Evolutionary conservation across 2,113 vertebrate genomes (phyloP).

Genomic region (Tyto alba): DNA sequence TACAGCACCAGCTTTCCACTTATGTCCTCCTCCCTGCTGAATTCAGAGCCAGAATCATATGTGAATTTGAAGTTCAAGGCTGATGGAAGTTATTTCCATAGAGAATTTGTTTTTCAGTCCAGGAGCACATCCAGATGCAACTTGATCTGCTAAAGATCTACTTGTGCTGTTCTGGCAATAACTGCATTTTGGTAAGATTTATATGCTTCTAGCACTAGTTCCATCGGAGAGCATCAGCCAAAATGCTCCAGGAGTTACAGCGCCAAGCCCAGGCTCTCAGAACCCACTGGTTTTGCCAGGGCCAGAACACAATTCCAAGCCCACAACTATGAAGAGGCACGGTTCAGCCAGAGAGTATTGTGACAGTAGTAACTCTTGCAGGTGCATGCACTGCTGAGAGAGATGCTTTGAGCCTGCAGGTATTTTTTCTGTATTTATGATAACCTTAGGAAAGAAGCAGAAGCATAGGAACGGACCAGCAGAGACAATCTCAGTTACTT

Average conservation of each 20-base stretch:
- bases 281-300: background rate
- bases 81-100: background rate
- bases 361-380: background rate
- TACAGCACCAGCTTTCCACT: background rate
- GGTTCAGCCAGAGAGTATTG: background rate
- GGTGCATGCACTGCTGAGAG: background rate
- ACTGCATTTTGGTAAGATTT: background rate
- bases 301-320: background rate
- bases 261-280: fast-evolving
- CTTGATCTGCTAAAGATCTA: background rate
- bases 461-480: background rate
- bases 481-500: background rate
- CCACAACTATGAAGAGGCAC: background rate
- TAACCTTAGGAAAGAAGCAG: background rate
- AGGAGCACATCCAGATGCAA: background rate
- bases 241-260: background rate
- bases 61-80: background rate
- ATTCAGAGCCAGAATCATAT: background rate
- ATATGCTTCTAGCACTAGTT: background rate
- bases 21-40: background rate
- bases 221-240: background rate
- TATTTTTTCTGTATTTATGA: background rate
- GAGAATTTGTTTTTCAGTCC: background rate
- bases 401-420: background rate
- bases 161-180: background rate